Conservation (phyloP, 2,888 invertebrate species). For the Lasioglossum villosulum region DNA sequence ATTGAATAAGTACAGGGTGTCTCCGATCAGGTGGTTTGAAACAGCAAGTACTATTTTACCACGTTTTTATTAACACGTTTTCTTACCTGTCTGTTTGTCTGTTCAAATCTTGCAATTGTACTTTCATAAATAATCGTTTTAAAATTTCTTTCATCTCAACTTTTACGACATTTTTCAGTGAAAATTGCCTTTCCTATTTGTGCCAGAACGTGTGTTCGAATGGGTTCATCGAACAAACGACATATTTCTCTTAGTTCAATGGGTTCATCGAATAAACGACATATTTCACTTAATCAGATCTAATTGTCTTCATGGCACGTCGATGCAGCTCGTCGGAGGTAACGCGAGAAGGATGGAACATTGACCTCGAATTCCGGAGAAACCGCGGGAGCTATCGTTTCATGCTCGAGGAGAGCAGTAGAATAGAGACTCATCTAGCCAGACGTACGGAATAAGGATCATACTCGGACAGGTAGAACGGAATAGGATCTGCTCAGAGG, state of each 20-base stretch:
- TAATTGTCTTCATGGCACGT: neutral
- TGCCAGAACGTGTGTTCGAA: neutral
- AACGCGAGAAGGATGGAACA: neutral
- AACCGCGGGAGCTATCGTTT: neutral
- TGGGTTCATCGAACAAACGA: neutral
- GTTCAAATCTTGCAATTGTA: no score
- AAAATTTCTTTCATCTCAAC: no score
- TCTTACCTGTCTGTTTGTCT: no score
- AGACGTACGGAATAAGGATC: neutral
- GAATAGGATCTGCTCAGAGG: neutral
- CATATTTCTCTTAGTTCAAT: neutral
- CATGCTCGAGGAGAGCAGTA: neutral
- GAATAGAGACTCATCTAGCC: neutral
- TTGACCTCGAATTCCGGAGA: neutral
- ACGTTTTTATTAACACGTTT: no score
- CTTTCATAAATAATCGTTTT: no score
- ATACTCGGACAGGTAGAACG: neutral
- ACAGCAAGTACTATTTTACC: no score
- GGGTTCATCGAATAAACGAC: neutral
- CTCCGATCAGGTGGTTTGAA: no score
- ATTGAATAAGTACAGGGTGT: no score
- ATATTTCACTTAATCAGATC: neutral
- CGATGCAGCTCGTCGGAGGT: neutral
- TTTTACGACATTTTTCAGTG: neutral
- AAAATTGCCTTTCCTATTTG: neutral